Conservation (phyloP, 2,113 vertebrate species). For the Tachysurus vachellii region DNA sequence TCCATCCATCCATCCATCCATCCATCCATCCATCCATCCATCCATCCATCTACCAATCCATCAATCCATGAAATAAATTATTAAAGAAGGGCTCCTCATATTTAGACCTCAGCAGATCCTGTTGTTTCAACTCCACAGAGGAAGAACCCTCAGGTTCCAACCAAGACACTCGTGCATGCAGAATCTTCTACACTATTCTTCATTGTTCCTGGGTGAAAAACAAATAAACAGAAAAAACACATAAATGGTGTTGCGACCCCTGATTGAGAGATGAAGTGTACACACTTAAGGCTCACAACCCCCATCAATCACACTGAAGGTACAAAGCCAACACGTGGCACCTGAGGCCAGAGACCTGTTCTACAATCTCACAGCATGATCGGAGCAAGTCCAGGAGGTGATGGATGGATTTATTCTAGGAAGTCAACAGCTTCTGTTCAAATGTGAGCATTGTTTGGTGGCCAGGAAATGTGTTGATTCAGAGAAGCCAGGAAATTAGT, state of each 20-base stretch:
- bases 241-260: background rate
- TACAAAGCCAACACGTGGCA: background rate
- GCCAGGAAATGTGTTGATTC: background rate
- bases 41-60: background rate
- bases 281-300: background rate
- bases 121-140: background rate
- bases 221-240: background rate
- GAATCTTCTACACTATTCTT: background rate
- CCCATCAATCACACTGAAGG: slow-evolving; percentile 31
- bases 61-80: background rate
- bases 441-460: background rate
- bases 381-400: background rate
- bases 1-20: background rate
- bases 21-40: background rate
- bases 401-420: slow-evolving; percentile 7
- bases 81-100: background rate
- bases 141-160: background rate
- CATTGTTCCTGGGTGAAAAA: background rate
- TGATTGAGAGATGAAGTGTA: slow-evolving; percentile 7
- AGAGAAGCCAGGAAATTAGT: background rate
- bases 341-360: background rate
- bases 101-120: background rate
- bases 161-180: background rate
- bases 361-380: slow-evolving; percentile 11
- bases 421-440: slow-evolving; percentile 3